Evolutionary conservation across 2,113 vertebrate species (phyloP).

Genomic region (Hirundichthys speculiger): DNA sequence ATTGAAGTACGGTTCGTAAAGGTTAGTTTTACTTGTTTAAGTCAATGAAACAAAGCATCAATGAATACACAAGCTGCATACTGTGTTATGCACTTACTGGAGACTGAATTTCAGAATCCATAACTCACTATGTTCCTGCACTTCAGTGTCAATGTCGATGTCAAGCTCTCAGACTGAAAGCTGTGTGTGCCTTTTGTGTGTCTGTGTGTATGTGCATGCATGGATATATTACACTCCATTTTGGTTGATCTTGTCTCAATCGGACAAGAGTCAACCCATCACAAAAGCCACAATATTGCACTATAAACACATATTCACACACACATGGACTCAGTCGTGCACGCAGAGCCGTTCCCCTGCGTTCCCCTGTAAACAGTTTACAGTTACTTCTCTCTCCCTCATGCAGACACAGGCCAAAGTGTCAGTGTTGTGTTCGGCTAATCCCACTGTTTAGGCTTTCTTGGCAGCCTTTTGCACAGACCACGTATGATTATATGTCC

Average conservation of each 20-base stretch:
- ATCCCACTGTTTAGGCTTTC: slow-evolving; percentile 71
- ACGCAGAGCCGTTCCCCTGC: slow-evolving; percentile 53
- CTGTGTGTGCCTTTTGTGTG: slow-evolving; percentile 28
- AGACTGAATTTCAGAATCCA: background rate
- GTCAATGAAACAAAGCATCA: background rate
- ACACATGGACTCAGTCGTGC: slow-evolving; percentile 30
- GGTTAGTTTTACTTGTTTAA: background rate
- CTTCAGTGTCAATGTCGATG: slow-evolving; percentile 13
- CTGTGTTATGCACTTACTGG: background rate
- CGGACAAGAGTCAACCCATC: slow-evolving; percentile 59
- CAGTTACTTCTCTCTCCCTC: slow-evolving; percentile 53
- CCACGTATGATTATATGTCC: slow-evolving; percentile 27
- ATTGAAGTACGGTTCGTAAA: no score
- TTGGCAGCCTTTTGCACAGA: slow-evolving; percentile 52
- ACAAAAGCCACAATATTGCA: slow-evolving; percentile 58
- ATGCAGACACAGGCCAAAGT: slow-evolving; percentile 64
- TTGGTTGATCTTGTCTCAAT: slow-evolving; percentile 64
- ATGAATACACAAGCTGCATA: no score
- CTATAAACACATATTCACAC: slow-evolving; percentile 57
- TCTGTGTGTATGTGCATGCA: slow-evolving; percentile 23
- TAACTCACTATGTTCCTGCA: slow-evolving; percentile 10
- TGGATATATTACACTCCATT: slow-evolving; percentile 58
- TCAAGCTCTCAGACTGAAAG: slow-evolving; percentile 26
- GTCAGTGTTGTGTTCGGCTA: slow-evolving; percentile 74
- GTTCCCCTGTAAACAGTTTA: slow-evolving; percentile 74